Conservation (phyloP, 2,113 vertebrate species). For the Syrmaticus mikado region DNA sequence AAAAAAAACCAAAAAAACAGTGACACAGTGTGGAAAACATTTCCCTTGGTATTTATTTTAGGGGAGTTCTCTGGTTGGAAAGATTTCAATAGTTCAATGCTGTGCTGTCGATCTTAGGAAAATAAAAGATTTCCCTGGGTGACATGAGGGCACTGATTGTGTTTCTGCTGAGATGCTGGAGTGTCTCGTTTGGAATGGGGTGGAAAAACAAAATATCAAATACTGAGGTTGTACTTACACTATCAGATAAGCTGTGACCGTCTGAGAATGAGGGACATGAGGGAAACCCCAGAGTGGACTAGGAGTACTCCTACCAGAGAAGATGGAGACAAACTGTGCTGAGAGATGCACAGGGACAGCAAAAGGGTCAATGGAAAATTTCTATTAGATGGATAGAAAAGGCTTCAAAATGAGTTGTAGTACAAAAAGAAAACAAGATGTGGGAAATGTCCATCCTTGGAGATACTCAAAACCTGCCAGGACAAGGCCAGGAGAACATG, state of each 20-base stretch:
- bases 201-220: background rate
- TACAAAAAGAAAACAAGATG: background rate
- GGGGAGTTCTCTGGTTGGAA: background rate
- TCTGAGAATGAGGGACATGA: background rate
- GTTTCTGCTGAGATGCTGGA: background rate
- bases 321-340: background rate
- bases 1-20: background rate
- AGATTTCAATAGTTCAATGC: conserved; percentile 23
- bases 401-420: background rate
- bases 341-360: background rate
- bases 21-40: conserved; percentile 35
- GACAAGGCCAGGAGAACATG: background rate
- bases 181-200: background rate
- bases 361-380: rapidly evolving
- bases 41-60: background rate
- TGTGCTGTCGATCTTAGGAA: conserved; percentile 1
- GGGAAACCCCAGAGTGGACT: background rate
- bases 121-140: conserved; percentile 1
- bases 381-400: background rate
- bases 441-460: background rate
- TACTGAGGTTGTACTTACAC: background rate
- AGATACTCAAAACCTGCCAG: background rate
- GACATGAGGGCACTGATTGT: background rate
- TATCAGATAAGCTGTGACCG: background rate
- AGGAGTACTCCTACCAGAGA: background rate